Conservation (phyloP, 2,797 vertebrate species). For the Hoplostethus mediterraneus region DNA sequence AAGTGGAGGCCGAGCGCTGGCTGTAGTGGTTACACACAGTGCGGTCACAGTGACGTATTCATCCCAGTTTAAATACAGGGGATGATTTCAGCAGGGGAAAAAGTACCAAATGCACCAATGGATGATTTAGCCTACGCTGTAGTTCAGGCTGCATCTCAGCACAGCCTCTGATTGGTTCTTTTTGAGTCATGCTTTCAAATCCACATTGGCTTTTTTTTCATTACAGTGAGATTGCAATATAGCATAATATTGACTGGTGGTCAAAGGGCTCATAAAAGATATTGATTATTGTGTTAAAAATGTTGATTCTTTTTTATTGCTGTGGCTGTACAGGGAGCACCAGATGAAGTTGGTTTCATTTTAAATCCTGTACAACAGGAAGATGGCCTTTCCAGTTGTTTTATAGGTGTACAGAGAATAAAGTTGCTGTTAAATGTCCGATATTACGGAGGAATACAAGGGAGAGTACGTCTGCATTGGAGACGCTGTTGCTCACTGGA, state of each 20-base stretch:
- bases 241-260: neutral
- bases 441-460: slow-evolving; percentile 18
- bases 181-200: slow-evolving; percentile 29
- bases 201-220: neutral
- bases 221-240: slow-evolving; percentile 13
- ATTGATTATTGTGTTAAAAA: slow-evolving; percentile 43
- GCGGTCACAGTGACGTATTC: slow-evolving; percentile 63
- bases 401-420: slow-evolving; percentile 6
- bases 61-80: slow-evolving; percentile 66
- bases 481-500: slow-evolving; percentile 30
- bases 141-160: neutral
- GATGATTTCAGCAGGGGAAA: slow-evolving; percentile 50
- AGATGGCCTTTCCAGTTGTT: slow-evolving; percentile 25
- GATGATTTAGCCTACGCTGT: slow-evolving; percentile 19
- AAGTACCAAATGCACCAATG: slow-evolving; percentile 35
- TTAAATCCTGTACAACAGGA: slow-evolving; percentile 20
- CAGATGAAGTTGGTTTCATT: slow-evolving; percentile 10
- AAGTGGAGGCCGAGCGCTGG: slow-evolving; percentile 56
- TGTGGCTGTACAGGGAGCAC: slow-evolving; percentile 26
- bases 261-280: slow-evolving; percentile 21
- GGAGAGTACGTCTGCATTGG: slow-evolving; percentile 29
- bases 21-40: slow-evolving; percentile 64
- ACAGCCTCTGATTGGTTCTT: slow-evolving; percentile 27
- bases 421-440: slow-evolving; percentile 28
- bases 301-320: slow-evolving; percentile 10